A percentile compares a stretch with the other conserved stretches of the same genome.
Evolutionary conservation across 37 sponge, comb jelly and placozoan genomes (phyloP).

Genomic region (Crambe crambe): DNA sequence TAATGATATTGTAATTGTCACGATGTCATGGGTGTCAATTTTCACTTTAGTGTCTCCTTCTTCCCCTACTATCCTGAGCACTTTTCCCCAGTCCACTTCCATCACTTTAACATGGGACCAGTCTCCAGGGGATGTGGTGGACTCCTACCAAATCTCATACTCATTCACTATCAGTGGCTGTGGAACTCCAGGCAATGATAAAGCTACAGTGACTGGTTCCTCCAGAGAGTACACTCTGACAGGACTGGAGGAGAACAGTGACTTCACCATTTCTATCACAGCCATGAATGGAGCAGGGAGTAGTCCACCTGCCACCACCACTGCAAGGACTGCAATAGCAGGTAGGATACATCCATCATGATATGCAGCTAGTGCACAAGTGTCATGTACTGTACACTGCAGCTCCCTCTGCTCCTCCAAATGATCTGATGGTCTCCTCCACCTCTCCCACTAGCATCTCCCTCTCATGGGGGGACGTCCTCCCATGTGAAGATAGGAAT

Average conservation of each 20-base stretch:
- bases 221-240: conserved; percentile 13
- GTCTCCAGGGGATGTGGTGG: conserved; percentile 31
- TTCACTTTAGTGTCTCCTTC: not conserved
- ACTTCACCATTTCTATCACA: conserved; percentile 23
- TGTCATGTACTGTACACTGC: not conserved
- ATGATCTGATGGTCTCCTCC: not conserved
- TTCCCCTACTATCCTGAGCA: conserved; percentile 11
- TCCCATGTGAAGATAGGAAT: conserved; percentile 6
- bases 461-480: conserved; percentile 14
- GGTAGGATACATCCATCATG: not conserved
- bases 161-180: not conserved
- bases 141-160: conserved; percentile 29
- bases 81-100: conserved; percentile 35
- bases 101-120: conserved; percentile 28
- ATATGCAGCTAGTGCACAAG: not conserved
- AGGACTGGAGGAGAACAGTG: conserved; percentile 34
- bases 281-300: conserved; percentile 33
- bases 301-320: not conserved
- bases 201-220: not conserved
- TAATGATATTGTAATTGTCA: no score
- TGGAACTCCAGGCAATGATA: not conserved
- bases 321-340: not conserved
- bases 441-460: conserved; percentile 15
- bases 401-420: conserved; percentile 25
- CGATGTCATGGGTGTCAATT: not conserved